Percentiles rank a stretch among this genome's conserved stretches.
These are phyloP conservation scores for Pagetopsis macropterus DNA, from an alignment of 2,797 vertebrate species.

Conservation along the genomic window DNA sequence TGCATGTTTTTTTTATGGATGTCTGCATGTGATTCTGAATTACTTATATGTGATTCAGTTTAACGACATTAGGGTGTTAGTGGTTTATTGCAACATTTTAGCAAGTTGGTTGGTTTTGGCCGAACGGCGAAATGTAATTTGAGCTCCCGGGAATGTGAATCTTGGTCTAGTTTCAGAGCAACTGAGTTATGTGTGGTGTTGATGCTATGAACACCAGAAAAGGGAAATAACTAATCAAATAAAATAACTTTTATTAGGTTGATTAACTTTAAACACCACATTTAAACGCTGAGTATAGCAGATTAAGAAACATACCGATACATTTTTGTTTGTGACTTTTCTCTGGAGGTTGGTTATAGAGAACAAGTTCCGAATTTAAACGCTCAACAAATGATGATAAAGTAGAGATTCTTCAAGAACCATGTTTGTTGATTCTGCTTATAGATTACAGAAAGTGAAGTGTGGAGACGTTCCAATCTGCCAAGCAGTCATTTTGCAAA, in stretches of 20 bases:
- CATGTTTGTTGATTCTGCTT: not conserved
- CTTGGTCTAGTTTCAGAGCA: not conserved
- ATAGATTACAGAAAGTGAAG: not conserved
- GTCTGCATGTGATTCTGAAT: not conserved
- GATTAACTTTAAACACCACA: not conserved
- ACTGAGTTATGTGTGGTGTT: not conserved
- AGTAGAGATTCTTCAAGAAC: not conserved
- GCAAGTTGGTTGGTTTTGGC: constrained; percentile 6
- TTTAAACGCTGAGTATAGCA: not conserved
- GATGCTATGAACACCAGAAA: constrained; percentile 1
- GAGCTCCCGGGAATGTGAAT: not conserved
- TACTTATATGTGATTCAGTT: constrained; percentile 4
- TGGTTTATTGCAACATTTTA: constrained; percentile 12
- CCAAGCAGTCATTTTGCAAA: not conserved
- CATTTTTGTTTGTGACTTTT: not conserved
- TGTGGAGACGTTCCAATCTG: not conserved
- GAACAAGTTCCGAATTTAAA: not conserved
- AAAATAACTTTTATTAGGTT: not conserved
- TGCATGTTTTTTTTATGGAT: not conserved
- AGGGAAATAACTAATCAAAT: not conserved
- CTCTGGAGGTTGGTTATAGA: not conserved
- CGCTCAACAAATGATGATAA: not conserved
- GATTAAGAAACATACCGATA: not conserved
- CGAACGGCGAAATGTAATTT: constrained; percentile 10
- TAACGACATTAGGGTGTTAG: constrained; percentile 5